Evolutionary conservation across 2,888 invertebrate genomes (phyloP).

Genomic region (Mesochorus sp.): DNA sequence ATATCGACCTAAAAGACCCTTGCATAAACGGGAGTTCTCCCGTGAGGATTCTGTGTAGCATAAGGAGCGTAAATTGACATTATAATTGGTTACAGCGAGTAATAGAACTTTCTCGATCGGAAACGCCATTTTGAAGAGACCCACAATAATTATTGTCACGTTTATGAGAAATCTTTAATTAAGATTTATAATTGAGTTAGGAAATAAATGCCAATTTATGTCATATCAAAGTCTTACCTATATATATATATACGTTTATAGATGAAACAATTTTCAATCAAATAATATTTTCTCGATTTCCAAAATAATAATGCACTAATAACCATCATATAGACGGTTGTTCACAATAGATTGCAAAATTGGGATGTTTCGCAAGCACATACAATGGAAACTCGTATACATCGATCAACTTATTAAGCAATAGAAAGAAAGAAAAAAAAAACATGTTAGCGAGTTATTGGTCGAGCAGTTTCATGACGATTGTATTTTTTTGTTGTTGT

Average conservation of each 20-base stretch:
- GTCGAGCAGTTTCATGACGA: background rate
- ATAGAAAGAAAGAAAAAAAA: constrained; percentile 7
- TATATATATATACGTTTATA: no score
- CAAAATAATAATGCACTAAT: background rate
- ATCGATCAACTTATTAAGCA: constrained; percentile 3
- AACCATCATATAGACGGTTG: background rate
- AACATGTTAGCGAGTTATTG: background rate
- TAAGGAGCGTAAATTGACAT: background rate
- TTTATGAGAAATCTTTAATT: no score
- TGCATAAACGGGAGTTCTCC: constrained; percentile 1
- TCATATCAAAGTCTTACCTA: no score
- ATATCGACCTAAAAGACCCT: constrained; percentile 13
- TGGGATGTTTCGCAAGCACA: background rate
- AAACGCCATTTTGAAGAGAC: background rate
- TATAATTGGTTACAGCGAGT: background rate
- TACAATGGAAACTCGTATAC: background rate
- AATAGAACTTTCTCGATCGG: background rate
- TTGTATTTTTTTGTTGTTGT: background rate
- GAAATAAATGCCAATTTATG: no score
- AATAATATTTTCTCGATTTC: background rate
- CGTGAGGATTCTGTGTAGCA: background rate
- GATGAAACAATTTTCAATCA: no score
- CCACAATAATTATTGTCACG: background rate
- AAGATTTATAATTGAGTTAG: no score
- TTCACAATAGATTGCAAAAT: background rate